Base-by-base conservation (phyloP, 2,113 vertebrate species). In the Python bivittatus region DNA sequence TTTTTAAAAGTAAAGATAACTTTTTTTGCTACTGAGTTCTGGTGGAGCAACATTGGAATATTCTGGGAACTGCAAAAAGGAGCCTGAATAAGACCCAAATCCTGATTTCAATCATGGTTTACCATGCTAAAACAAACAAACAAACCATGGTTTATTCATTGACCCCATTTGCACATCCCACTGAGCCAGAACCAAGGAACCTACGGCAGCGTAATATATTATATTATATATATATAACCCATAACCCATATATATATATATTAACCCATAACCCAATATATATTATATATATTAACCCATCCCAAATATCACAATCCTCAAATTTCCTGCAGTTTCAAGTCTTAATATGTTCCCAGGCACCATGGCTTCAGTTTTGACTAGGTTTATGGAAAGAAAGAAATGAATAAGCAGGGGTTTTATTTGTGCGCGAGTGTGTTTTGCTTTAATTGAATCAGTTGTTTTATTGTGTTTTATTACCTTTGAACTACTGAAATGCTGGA, bases 281-380 rank as follows among this genome's bases (percentile, higher is more conserved):
- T n/a, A n/a, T n/a, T n/a, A n/a, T n/a, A n/a, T n/a, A n/a, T 48
- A 48, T 48, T 48, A 48, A 48, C 44, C 44, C 44, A 48, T 48
- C 57, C 85, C 84, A 95, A 91, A 92, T 68, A 13, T 83, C 68
- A 84, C 20, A 58, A 90, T 94, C 92, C 83, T 6, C 0, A 0
- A 83, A 42, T 53, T 88, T 56, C 22, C 83, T 29, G 17, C 91
- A 13, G 48, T 84, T 94, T 84, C 54, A 57, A 95, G 94, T 48
- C 86, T 92, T 93, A 57, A 79, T 91, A 86, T 90, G 94, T 95
- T 84, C 92, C 95, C 91, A 64, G 90, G 60, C 87, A 91, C 11
- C 56, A 89, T 88, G 94, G 90, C 92, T 2, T 92, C 92, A 90
- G 92, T 94, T 94, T 95, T 95, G 95, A 96, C 96, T 93, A 96